These are phyloP conservation scores for Nudaria mundana DNA, from an alignment of 2,888 invertebrate species.

Conservation along the genomic window DNA sequence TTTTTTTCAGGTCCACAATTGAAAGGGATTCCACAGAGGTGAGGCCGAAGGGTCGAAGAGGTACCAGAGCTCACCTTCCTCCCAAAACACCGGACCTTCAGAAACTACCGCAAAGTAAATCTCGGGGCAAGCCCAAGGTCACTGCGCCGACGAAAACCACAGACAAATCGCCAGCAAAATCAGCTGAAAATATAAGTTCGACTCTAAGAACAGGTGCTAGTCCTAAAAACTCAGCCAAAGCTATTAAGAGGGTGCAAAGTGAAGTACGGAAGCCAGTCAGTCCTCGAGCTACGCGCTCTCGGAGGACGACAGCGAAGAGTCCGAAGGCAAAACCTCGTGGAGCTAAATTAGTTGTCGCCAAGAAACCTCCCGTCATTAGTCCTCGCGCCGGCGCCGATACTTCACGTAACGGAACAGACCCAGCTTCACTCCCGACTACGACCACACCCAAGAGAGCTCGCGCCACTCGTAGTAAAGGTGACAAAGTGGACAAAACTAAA, in stretches of 20 bases:
- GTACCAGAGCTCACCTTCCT: not conserved
- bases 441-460: constrained; percentile 30
- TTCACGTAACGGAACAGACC: constrained; percentile 17
- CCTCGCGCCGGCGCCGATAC: constrained; percentile 27
- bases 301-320: constrained; percentile 13
- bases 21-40: constrained; percentile 5
- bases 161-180: not conserved
- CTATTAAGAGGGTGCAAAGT: constrained; percentile 1
- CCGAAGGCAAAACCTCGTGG: constrained; percentile 16
- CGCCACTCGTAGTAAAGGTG: constrained; percentile 17
- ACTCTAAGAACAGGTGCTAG: constrained; percentile 2
- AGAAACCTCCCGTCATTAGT: constrained; percentile 48
- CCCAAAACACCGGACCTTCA: constrained; percentile 8
- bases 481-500: constrained; percentile 22
- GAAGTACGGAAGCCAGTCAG: constrained; percentile 1
- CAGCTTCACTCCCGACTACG: constrained; percentile 9
- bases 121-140: constrained; percentile 14
- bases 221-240: constrained; percentile 2
- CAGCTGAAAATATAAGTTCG: constrained; percentile 1
- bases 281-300: constrained; percentile 30
- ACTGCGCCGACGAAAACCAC: constrained; percentile 8
- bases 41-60: constrained; percentile 9
- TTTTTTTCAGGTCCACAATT: constrained; percentile 8
- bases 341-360: constrained; percentile 44
- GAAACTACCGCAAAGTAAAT: constrained; percentile 24